These are phyloP conservation scores for Bedellia somnulentella DNA, from an alignment of 2,888 invertebrate species.

Conservation along the genomic window DNA sequence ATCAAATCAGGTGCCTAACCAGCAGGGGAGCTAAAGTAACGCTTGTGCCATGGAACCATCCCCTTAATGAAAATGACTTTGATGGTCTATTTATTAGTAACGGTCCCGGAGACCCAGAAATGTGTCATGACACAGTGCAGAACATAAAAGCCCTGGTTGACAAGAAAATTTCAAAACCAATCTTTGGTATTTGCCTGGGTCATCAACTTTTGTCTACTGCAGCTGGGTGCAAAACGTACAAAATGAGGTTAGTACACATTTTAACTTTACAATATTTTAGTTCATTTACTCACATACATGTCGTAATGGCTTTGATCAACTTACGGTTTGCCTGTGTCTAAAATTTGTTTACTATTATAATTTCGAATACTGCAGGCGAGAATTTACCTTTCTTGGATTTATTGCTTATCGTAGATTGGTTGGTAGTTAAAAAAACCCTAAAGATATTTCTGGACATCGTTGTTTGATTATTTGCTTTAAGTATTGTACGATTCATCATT, in stretches of 20 bases:
- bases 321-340: neutral
- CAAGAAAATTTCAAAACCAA: conserved; percentile 66
- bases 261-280: conserved; percentile 14
- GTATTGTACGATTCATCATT: no score
- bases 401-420: no score
- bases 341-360: no score
- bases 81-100: conserved; percentile 97
- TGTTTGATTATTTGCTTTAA: no score
- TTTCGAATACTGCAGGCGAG: no score
- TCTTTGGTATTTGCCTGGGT: conserved; percentile 98
- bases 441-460: neutral
- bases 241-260: conserved; percentile 86
- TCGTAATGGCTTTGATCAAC: no score
- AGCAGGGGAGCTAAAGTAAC: conserved; percentile 84
- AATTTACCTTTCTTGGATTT: no score
- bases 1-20: conserved; percentile 91
- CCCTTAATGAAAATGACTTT: conserved; percentile 67
- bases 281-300: no score
- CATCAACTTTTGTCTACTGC: conserved; percentile 93
- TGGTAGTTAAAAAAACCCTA: neutral
- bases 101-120: conserved; percentile 93
- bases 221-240: conserved; percentile 89
- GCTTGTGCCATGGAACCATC: conserved; percentile 89
- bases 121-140: conserved; percentile 75
- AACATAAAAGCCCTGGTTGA: conserved; percentile 67